Percentiles rank a stretch among this genome's conserved stretches.
Evolutionary conservation across 2,888 invertebrate genomes (phyloP).

Genomic region (Agrochola lota): DNA sequence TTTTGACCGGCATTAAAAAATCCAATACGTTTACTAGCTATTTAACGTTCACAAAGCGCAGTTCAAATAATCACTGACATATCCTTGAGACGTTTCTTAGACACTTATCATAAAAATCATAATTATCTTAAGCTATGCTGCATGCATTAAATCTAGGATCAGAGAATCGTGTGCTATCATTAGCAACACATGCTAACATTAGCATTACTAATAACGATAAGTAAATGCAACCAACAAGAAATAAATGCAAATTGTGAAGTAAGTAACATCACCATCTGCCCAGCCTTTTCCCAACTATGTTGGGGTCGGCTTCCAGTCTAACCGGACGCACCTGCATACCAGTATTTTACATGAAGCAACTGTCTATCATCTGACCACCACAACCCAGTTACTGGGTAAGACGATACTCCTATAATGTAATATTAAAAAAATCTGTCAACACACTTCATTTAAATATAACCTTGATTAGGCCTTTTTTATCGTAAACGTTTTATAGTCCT

Average conservation of each 20-base stretch:
- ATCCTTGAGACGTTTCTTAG: conserved; percentile 16
- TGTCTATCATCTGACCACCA: no score
- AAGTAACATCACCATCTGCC: not conserved
- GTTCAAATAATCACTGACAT: not conserved
- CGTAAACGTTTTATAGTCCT: not conserved
- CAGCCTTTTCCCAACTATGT: no score
- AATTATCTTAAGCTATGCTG: not conserved
- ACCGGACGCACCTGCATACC: not conserved
- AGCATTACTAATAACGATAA: not conserved
- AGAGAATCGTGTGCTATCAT: conserved; percentile 1
- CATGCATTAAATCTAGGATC: not conserved
- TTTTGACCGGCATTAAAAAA: no score
- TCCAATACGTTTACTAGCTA: not conserved
- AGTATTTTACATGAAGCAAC: not conserved
- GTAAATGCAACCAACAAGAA: not conserved
- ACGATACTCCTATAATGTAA: no score
- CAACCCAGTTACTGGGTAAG: no score
- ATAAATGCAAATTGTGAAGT: not conserved
- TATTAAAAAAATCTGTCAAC: not conserved
- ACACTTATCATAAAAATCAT: conserved; percentile 7
- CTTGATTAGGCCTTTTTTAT: not conserved
- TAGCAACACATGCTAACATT: not conserved
- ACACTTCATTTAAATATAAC: not conserved
- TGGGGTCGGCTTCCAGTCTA: not conserved
- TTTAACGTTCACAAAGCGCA: conserved; percentile 8